Conservation (phyloP, 2,113 vertebrate species). For the Cephalopholis sonnerati region DNA sequence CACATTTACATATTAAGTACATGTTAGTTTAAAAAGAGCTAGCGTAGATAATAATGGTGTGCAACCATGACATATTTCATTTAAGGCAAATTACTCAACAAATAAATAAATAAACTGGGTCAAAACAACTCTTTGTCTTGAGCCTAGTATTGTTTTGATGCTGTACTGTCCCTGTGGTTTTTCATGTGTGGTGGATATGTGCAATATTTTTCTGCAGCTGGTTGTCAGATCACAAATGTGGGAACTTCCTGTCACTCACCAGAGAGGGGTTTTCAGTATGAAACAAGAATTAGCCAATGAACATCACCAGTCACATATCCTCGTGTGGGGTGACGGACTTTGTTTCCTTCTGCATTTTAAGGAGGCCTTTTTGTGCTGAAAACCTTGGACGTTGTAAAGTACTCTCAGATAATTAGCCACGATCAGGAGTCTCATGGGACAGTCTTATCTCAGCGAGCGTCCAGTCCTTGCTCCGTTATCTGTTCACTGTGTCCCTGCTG, state of each 20-base stretch:
- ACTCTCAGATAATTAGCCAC: slow-evolving; percentile 36
- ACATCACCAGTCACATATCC: background rate
- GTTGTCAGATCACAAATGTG: background rate
- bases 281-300: background rate
- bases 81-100: too few species aligned
- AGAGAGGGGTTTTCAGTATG: background rate
- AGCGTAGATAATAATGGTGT: too few species aligned
- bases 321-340: slow-evolving; percentile 6
- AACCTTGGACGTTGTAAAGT: background rate
- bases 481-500: slow-evolving; percentile 35
- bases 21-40: too few species aligned
- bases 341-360: slow-evolving; percentile 16
- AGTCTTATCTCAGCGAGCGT: slow-evolving; percentile 13
- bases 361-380: slow-evolving; percentile 11
- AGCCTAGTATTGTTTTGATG: too few species aligned
- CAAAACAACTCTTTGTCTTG: too few species aligned
- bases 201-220: background rate
- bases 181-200: too few species aligned
- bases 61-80: too few species aligned
- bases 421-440: slow-evolving; percentile 4
- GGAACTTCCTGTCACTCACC: background rate
- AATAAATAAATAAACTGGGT: too few species aligned
- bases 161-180: too few species aligned
- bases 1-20: too few species aligned
- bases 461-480: slow-evolving; percentile 1